Percentiles rank a stretch among this genome's conserved stretches.
phyloP scores from a whole-genome alignment of 2,113 vertebrate species.

The Maccullochella peelii region DNA sequence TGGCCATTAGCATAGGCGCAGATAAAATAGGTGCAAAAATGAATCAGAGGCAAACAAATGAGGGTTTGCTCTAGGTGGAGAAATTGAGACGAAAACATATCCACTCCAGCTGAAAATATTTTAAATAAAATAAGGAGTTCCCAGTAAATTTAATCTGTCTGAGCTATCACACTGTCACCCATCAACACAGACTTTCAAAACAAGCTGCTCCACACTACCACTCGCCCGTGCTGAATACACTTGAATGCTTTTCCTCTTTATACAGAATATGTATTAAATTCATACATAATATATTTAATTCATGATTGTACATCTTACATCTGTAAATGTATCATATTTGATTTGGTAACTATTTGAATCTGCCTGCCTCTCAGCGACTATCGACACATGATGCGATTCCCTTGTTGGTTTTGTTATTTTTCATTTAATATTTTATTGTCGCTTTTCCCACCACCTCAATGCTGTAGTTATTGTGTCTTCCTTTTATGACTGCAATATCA shows the following conservation, averaged over 20 bases:
- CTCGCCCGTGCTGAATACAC: not conserved
- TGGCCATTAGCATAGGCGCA: not conserved
- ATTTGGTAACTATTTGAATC: not conserved
- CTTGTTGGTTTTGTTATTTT: conserved; percentile 1
- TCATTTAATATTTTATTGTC: too few relatives aligned
- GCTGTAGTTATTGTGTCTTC: not conserved
- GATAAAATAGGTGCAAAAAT: not conserved
- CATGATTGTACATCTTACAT: conserved; percentile 2
- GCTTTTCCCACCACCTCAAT: not conserved
- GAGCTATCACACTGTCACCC: conserved; percentile 10
- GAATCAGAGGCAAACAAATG: not conserved
- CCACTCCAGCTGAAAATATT: conserved; percentile 11
- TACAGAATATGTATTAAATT: not conserved
- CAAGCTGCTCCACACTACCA: not conserved
- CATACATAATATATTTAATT: not conserved
- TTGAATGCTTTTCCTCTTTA: not conserved
- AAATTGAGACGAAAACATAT: conserved; percentile 2
- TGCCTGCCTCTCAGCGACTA: not conserved
- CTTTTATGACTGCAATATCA: not conserved
- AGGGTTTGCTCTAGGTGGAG: not conserved
- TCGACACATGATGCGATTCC: not conserved
- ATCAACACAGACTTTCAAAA: conserved; percentile 1
- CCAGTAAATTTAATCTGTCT: conserved; percentile 5
- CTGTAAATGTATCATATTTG: not conserved
- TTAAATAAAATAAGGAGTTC: conserved; percentile 18